These are phyloP conservation scores for Odontamblyopus rebecca DNA, from an alignment of 2,797 vertebrate genomes.

Conservation along the genomic window DNA sequence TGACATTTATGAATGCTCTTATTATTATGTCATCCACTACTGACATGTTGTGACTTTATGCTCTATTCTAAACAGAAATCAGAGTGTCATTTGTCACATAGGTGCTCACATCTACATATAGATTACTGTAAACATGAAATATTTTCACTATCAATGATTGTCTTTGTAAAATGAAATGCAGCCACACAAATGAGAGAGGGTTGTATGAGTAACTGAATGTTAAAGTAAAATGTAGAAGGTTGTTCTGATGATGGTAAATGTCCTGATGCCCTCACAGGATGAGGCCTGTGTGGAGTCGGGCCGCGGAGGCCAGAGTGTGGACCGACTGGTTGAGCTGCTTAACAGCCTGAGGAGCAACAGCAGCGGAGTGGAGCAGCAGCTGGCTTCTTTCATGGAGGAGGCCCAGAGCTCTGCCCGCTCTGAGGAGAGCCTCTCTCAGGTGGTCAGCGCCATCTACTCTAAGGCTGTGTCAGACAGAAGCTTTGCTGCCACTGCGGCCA, in stretches of 20 bases:
- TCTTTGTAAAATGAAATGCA: not conserved
- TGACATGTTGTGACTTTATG: constrained; percentile 3
- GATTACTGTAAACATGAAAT: not conserved
- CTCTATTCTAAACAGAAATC: not conserved
- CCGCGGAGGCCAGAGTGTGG: constrained; percentile 84
- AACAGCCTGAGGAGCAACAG: constrained; percentile 97
- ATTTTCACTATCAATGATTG: not conserved
- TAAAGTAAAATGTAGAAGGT: not conserved
- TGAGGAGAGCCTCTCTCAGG: constrained; percentile 90
- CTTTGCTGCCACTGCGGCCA: constrained; percentile 92
- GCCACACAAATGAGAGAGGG: not conserved
- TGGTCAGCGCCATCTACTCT: constrained; percentile 91
- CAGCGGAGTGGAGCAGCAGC: constrained; percentile 89
- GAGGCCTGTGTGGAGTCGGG: constrained; percentile 78
- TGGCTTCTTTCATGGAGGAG: constrained; percentile 95
- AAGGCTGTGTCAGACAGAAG: constrained; percentile 92
- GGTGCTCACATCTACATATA: not conserved
- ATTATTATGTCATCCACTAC: constrained; percentile 7
- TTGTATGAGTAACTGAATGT: not conserved
- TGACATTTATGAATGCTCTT: constrained; percentile 6
- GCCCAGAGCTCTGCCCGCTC: constrained; percentile 91
- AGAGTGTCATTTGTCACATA: constrained; percentile 5
- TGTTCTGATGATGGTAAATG: too few species aligned
- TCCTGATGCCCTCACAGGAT: constrained; percentile 74
- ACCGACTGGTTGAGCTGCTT: constrained; percentile 92